These are phyloP conservation scores for Mesocricetus auratus DNA, from an alignment of 2,113 vertebrate species.

Conservation along the genomic window DNA sequence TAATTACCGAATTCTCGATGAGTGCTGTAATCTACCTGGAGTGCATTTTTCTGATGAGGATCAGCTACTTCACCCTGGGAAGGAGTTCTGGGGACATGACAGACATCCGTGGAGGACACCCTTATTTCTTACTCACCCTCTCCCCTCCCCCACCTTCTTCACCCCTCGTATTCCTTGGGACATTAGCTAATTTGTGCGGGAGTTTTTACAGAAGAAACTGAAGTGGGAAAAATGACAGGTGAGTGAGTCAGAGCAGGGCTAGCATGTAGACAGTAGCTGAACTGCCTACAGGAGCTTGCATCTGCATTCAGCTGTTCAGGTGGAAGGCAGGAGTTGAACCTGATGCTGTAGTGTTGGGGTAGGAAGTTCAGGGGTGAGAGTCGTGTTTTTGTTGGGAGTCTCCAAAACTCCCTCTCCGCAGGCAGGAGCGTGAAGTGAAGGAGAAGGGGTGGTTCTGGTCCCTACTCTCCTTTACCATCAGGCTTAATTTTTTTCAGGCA, in stretches of 20 bases:
- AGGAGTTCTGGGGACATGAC: not conserved
- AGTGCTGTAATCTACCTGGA: not conserved
- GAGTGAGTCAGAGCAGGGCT: not conserved
- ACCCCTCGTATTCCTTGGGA: not conserved
- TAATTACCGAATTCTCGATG: slow-evolving; percentile 34
- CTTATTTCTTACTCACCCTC: not conserved
- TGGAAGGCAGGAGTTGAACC: not conserved
- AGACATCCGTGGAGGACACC: not conserved
- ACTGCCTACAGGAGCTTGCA: not conserved
- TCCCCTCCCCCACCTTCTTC: not conserved
- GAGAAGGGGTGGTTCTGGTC: not conserved
- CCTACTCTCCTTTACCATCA: not conserved
- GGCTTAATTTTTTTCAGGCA: slow-evolving; percentile 51
- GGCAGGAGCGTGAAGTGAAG: not conserved
- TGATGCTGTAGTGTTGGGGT: not conserved
- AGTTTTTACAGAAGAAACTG: not conserved
- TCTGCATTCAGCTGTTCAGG: not conserved
- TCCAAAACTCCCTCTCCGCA: not conserved
- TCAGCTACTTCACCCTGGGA: not conserved
- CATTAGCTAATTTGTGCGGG: not conserved
- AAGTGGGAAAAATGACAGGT: not conserved
- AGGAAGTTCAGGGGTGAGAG: not conserved
- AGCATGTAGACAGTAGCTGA: not conserved
- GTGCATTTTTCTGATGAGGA: not conserved
- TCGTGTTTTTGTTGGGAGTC: not conserved